Percentiles rank a stretch among this genome's conserved stretches.
These are phyloP conservation scores for Sylvia atricapilla DNA, from an alignment of 2,113 vertebrate genomes.

Conservation along the genomic window DNA sequence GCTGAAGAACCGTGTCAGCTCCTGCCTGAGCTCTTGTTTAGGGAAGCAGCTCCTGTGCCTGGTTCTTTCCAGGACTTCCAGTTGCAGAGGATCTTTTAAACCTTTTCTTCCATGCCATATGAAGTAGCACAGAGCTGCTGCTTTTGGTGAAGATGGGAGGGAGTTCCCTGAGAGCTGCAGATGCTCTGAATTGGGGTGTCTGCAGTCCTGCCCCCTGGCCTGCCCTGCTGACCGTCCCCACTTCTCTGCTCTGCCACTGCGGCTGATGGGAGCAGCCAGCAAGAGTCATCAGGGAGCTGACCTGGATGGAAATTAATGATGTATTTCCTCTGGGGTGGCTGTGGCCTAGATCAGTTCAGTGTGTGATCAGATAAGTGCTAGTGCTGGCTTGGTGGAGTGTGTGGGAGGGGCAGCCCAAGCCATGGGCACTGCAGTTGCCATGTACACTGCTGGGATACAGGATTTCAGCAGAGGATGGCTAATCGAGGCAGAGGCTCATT, in stretches of 20 bases:
- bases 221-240: not conserved
- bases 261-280: not conserved
- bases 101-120: not conserved
- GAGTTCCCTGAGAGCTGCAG: not conserved
- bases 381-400: not conserved
- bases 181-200: not conserved
- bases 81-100: not conserved
- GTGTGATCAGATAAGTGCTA: not conserved
- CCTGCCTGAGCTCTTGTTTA: not conserved
- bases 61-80: not conserved
- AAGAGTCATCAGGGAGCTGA: constrained; percentile 1
- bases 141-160: not conserved
- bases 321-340: not conserved
- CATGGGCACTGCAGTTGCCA: rapidly evolving
- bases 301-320: constrained; percentile 25
- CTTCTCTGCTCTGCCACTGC: not conserved
- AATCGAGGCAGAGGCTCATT: not conserved
- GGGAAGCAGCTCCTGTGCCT: not conserved
- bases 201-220: not conserved
- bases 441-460: rapidly evolving
- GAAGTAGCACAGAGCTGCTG: not conserved
- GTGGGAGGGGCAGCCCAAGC: not conserved
- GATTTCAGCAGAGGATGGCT: not conserved
- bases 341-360: not conserved
- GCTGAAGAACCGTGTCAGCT: rapidly evolving